These are phyloP conservation scores for Hylaeus anthracinus DNA, from an alignment of 1,140 invertebrate species.

Conservation along the genomic window DNA sequence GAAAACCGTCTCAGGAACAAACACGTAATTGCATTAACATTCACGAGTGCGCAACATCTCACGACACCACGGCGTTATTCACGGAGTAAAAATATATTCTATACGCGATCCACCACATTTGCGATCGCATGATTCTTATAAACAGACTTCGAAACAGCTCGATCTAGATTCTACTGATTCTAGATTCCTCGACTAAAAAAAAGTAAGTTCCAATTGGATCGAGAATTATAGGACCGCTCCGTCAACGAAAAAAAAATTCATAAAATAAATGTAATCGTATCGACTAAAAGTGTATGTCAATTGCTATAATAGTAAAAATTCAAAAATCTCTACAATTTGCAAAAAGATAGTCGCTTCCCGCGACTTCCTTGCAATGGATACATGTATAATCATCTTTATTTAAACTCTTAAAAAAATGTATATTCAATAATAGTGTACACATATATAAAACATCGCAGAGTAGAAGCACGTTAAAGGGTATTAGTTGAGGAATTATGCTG, in stretches of 20 bases:
- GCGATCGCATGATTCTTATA: background rate
- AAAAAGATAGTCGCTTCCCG: background rate
- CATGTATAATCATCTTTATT: background rate
- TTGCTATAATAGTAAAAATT: conserved; percentile 1
- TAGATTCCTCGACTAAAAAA: too few relatives aligned
- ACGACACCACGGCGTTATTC: background rate
- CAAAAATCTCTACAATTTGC: background rate
- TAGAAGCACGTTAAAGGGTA: background rate
- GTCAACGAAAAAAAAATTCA: background rate
- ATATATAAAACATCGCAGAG: conserved; percentile 7
- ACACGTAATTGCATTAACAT: conserved; percentile 6
- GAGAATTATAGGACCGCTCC: background rate
- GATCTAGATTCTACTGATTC: background rate
- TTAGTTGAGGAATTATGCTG: background rate
- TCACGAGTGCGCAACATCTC: background rate
- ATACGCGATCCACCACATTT: background rate
- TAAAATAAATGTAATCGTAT: background rate
- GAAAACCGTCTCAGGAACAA: conserved; percentile 31
- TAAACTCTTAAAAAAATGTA: background rate
- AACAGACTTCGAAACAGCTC: background rate
- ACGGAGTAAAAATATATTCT: background rate
- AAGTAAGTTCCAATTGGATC: background rate
- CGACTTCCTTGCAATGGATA: too few relatives aligned
- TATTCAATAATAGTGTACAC: conserved; percentile 8
- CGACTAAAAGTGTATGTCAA: background rate